Evolutionary conservation across 2,888 invertebrate species (phyloP).

Genomic region (Ectropis crepuscularia): DNA sequence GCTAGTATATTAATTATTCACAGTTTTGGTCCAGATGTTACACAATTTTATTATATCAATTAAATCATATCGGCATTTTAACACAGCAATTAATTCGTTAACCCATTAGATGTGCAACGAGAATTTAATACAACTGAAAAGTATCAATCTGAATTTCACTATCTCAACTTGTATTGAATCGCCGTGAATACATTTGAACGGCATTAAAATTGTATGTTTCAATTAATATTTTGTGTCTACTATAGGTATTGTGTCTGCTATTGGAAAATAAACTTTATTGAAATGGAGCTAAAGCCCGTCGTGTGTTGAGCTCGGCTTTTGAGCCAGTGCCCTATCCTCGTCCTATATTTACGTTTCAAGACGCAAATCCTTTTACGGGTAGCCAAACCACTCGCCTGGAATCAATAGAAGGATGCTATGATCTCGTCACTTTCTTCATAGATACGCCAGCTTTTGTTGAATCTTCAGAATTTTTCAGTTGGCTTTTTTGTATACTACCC

Average conservation of each 20-base stretch:
- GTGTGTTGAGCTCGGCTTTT: slow-evolving; percentile 8
- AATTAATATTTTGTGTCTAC: background rate
- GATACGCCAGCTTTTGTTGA: slow-evolving; percentile 13
- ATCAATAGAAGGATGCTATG: slow-evolving; percentile 32
- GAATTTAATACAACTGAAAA: too few species aligned
- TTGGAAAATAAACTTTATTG: background rate
- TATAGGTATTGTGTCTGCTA: background rate
- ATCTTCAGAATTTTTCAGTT: slow-evolving; percentile 12
- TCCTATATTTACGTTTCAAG: slow-evolving; percentile 29
- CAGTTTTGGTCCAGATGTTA: background rate
- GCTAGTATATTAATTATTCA: slow-evolving; percentile 6
- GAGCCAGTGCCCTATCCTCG: slow-evolving; percentile 10
- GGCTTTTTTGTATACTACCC: background rate
- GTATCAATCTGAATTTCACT: too few species aligned
- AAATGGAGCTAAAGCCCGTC: background rate
- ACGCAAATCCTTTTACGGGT: slow-evolving; percentile 29
- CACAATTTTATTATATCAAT: background rate
- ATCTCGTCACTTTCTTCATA: slow-evolving; percentile 17
- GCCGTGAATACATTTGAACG: background rate
- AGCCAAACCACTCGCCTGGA: slow-evolving; percentile 29
- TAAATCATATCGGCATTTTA: background rate
- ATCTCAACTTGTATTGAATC: too few species aligned
- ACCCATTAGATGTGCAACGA: too few species aligned
- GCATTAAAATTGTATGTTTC: background rate
- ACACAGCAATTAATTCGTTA: background rate